A percentile compares a stretch with the other conserved stretches of the same genome.
Evolutionary conservation across 2,797 vertebrate species (phyloP).

Genomic region (Steatocranus sp.): DNA sequence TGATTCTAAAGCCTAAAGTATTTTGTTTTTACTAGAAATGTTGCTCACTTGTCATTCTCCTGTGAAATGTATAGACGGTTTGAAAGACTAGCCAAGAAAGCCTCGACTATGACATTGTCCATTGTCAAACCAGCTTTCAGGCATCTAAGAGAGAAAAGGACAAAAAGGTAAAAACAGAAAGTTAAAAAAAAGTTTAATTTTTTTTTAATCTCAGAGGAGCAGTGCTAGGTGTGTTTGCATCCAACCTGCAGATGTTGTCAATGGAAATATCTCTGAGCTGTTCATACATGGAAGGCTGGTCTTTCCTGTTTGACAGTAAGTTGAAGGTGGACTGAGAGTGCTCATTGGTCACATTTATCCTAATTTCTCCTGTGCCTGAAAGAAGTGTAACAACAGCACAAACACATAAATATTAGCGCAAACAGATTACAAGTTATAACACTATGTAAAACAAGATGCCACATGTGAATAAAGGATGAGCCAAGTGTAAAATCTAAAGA

Average conservation of each 20-base stretch:
- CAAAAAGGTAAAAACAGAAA: not conserved
- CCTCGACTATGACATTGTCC: slow-evolving; percentile 92
- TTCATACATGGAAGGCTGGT: slow-evolving; percentile 94
- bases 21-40: not conserved
- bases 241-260: slow-evolving; percentile 95
- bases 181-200: not conserved
- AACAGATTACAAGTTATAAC: not conserved
- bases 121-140: slow-evolving; percentile 90
- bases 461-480: not conserved
- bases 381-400: not conserved
- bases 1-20: not conserved
- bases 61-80: slow-evolving; percentile 97
- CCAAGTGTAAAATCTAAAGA: not conserved
- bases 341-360: slow-evolving; percentile 93
- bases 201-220: not conserved
- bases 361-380: slow-evolving; percentile 85
- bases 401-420: not conserved
- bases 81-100: slow-evolving; percentile 94
- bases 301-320: slow-evolving; percentile 82
- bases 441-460: not conserved
- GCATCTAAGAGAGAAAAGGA: slow-evolving; percentile 73
- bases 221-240: not conserved
- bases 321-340: slow-evolving; percentile 87
- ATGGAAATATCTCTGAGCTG: slow-evolving; percentile 96
- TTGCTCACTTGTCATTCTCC: slow-evolving; percentile 91